Percentiles rank a stretch among this genome's conserved stretches.
These are phyloP conservation scores for Sipunculus nudus DNA, from an alignment of 2,888 invertebrate genomes.

Conservation along the genomic window DNA sequence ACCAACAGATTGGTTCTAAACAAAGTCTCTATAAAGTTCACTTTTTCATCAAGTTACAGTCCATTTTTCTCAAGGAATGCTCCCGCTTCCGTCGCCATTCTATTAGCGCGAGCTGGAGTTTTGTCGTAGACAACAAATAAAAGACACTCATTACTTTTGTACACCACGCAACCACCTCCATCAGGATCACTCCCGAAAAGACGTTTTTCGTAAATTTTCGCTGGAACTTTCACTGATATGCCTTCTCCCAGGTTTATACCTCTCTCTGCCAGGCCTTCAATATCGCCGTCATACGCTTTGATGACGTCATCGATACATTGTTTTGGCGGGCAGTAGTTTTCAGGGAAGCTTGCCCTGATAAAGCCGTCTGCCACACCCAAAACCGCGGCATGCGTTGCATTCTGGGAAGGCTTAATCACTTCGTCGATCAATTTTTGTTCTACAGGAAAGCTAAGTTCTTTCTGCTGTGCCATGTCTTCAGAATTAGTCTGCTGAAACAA, in stretches of 20 bases:
- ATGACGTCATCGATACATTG: conserved; percentile 11
- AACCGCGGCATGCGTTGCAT: too few relatives aligned
- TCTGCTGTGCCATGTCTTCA: too few relatives aligned
- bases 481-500: too few relatives aligned
- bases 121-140: conserved; percentile 14
- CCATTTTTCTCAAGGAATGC: conserved; percentile 20
- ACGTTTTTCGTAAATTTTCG: conserved; percentile 19
- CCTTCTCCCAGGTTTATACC: conserved; percentile 13
- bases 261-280: conserved; percentile 8
- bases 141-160: conserved; percentile 19
- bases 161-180: conserved; percentile 20
- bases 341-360: too few relatives aligned
- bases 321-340: too few relatives aligned
- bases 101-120: conserved; percentile 13
- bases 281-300: conserved; percentile 18
- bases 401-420: too few relatives aligned
- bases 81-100: conserved; percentile 19
- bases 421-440: too few relatives aligned
- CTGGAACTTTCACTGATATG: conserved; percentile 12
- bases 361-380: too few relatives aligned
- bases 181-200: conserved; percentile 15
- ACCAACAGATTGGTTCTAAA: too few relatives aligned
- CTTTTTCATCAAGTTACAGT: too few relatives aligned
- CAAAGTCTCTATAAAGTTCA: too few relatives aligned
- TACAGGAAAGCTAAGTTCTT: too few relatives aligned